A percentile compares a stretch with the other conserved stretches of the same genome.
phyloP scores from a whole-genome alignment of 2,113 vertebrate species.

The Microtus montanus region DNA sequence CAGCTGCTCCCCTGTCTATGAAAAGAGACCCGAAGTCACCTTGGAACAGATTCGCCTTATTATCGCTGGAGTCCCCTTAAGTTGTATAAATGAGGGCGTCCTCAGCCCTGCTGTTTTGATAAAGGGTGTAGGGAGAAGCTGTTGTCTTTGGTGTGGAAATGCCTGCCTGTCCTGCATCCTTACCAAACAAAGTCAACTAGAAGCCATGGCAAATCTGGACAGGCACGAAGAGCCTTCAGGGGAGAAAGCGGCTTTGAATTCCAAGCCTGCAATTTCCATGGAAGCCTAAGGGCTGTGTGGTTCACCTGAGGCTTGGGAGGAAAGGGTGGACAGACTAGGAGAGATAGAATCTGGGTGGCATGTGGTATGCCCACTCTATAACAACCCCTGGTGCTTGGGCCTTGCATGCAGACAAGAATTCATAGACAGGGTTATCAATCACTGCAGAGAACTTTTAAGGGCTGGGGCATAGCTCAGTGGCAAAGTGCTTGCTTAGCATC shows the following conservation, averaged over 20 bases:
- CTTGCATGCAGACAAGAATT: not conserved
- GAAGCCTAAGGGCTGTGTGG: not conserved
- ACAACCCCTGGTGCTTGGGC: not conserved
- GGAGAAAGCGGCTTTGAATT: not conserved
- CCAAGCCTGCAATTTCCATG: not conserved
- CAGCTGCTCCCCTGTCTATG: constrained; percentile 58
- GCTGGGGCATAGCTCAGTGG: not conserved
- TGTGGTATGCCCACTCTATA: not conserved
- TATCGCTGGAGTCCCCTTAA: constrained; percentile 50
- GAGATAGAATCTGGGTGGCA: not conserved
- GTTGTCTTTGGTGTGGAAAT: not conserved
- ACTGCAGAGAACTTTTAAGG: not conserved
- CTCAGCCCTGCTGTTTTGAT: not conserved
- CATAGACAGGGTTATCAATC: not conserved
- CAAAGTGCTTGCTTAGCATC: not conserved
- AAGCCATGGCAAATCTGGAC: not conserved
- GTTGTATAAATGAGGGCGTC: constrained; percentile 62
- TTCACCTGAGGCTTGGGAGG: not conserved
- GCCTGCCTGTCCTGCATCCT: not conserved
- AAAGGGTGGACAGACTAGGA: not conserved
- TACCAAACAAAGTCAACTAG: not conserved
- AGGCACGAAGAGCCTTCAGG: not conserved
- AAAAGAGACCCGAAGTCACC: constrained; percentile 59
- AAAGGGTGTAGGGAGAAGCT: not conserved
- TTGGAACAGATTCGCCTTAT: constrained; percentile 57